These are phyloP conservation scores for Stichopus chloronotus DNA, from an alignment of 35 echinoderm and acorn worm species.

Conservation along the genomic window DNA sequence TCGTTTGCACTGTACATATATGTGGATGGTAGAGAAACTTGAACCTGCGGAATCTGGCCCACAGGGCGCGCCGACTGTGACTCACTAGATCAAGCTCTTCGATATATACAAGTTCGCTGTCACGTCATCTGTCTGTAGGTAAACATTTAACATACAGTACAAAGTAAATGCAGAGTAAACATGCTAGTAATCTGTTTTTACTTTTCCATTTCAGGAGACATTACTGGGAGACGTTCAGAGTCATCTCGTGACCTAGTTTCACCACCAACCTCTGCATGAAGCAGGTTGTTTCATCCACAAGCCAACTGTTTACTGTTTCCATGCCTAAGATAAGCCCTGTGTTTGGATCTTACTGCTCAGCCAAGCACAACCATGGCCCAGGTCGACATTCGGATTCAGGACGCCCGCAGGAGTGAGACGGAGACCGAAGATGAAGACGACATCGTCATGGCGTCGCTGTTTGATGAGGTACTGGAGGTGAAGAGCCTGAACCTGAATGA, in stretches of 20 bases:
- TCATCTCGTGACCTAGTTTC: background rate
- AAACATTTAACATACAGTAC: too few relatives aligned
- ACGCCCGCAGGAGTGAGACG: conserved; percentile 20
- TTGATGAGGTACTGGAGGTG: background rate
- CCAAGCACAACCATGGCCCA: conserved; percentile 54
- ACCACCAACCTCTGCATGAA: background rate
- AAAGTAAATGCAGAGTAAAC: too few relatives aligned
- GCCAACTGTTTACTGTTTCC: background rate
- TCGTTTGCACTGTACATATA: too few relatives aligned
- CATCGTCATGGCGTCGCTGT: conserved; percentile 22
- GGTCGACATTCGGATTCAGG: conserved; percentile 48
- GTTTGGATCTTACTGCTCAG: conserved; percentile 38
- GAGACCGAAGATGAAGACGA: conserved; percentile 44
- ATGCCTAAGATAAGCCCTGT: conserved; percentile 39
- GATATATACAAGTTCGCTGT: too few relatives aligned
- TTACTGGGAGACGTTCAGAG: background rate
- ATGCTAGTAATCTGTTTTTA: too few relatives aligned
- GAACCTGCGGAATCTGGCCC: too few relatives aligned
- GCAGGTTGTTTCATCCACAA: conserved; percentile 6
- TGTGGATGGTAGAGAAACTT: too few relatives aligned
- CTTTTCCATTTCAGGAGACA: too few relatives aligned
- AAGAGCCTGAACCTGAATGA: conserved; percentile 45
- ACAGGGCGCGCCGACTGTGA: too few relatives aligned
- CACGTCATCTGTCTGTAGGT: too few relatives aligned
- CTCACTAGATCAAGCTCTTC: too few relatives aligned